phyloP scores from a whole-genome alignment of 2,797 vertebrate genomes.

The Vespertilio murinus region DNA sequence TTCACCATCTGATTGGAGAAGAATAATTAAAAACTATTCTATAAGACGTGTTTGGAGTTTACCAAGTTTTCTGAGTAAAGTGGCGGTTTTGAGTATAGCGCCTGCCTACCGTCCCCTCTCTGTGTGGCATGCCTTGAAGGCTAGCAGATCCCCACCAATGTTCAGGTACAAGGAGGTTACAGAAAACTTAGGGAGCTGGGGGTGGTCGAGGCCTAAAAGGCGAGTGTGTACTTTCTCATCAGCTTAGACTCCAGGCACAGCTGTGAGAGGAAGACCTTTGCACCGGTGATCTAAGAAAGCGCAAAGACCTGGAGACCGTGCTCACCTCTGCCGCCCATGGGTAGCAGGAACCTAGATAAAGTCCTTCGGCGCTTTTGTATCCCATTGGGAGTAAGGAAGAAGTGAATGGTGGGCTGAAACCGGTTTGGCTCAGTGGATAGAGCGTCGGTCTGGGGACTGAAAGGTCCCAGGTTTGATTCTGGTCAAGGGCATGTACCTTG shows the following conservation, averaged over 20 bases:
- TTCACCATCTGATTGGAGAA: conserved; percentile 31
- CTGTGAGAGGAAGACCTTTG: background rate
- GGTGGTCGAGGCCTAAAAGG: too few species aligned
- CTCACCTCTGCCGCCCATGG: background rate
- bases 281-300: background rate
- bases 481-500: too few species aligned
- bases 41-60: background rate
- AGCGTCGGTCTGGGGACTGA: too few species aligned
- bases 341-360: background rate
- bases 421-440: too few species aligned
- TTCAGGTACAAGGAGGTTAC: background rate
- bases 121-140: background rate
- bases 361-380: background rate
- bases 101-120: background rate
- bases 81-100: background rate
- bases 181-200: background rate
- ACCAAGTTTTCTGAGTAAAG: background rate
- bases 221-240: background rate
- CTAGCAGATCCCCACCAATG: background rate
- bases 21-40: background rate
- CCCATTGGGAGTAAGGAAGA: background rate
- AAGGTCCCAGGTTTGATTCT: too few species aligned
- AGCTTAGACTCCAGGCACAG: background rate
- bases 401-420: background rate
- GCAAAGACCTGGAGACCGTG: background rate